These are phyloP conservation scores for Morpho achilles DNA, from an alignment of 2,888 invertebrate species.

Conservation along the genomic window DNA sequence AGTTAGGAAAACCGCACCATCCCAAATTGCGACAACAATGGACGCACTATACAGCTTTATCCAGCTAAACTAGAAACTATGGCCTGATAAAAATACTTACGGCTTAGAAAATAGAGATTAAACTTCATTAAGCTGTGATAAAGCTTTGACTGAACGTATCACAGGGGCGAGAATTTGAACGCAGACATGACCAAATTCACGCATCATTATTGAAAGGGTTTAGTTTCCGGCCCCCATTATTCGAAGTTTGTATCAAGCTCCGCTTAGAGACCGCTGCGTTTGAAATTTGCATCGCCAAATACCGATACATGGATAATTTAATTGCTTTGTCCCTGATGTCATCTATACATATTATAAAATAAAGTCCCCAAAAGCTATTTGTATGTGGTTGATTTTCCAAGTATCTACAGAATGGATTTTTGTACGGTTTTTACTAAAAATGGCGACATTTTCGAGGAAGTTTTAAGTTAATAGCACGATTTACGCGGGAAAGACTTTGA, in stretches of 20 bases:
- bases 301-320: constrained; percentile 2
- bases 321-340: neutral
- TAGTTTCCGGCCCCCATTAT: constrained; percentile 12
- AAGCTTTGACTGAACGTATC: constrained; percentile 1
- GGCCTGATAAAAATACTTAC: constrained; percentile 5
- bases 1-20: constrained; percentile 26
- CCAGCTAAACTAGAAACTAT: neutral
- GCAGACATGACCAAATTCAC: constrained; percentile 15
- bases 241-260: constrained; percentile 14
- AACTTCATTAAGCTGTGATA: constrained; percentile 1
- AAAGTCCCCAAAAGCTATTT: too few relatives aligned
- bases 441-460: too few relatives aligned
- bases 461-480: too few relatives aligned
- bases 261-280: constrained; percentile 12
- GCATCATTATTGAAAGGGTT: constrained; percentile 22
- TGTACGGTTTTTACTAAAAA: too few relatives aligned
- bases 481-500: too few relatives aligned
- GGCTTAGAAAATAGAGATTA: constrained; percentile 16
- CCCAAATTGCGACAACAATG: constrained; percentile 22
- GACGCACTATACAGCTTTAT: constrained; percentile 4
- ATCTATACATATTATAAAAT: too few relatives aligned
- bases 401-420: too few relatives aligned
- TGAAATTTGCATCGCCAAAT: constrained; percentile 12
- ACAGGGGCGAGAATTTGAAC: constrained; percentile 3
- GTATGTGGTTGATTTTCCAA: too few relatives aligned